phyloP scores from a whole-genome alignment of 2,888 invertebrate species.

The Platerodrilus igneus region DNA sequence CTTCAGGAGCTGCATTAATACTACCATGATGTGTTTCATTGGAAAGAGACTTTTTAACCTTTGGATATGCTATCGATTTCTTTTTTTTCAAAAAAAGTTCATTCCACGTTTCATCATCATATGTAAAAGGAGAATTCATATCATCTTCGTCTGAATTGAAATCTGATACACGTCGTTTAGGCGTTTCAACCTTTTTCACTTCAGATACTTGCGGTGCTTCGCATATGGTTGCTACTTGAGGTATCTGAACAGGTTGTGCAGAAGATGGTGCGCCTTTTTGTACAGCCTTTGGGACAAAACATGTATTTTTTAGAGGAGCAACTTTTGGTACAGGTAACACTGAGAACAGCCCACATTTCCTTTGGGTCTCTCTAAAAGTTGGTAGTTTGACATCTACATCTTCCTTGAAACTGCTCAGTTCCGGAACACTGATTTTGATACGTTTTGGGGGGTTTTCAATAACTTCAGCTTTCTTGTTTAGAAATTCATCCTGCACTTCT shows the following conservation, averaged over 20 bases:
- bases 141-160: slow-evolving; percentile 54
- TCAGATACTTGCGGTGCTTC: slow-evolving; percentile 36
- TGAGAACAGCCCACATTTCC: slow-evolving; percentile 57
- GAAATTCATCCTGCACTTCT: slow-evolving; percentile 62
- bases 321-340: slow-evolving; percentile 66
- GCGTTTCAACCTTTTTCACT: slow-evolving; percentile 49
- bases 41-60: slow-evolving; percentile 50
- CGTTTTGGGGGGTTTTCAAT: slow-evolving; percentile 33
- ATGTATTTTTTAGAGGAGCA: slow-evolving; percentile 38
- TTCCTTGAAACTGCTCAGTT: slow-evolving; percentile 61
- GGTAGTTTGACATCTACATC: slow-evolving; percentile 50
- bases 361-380: slow-evolving; percentile 47
- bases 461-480: slow-evolving; percentile 54
- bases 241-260: slow-evolving; percentile 35
- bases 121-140: slow-evolving; percentile 48
- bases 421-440: slow-evolving; percentile 65
- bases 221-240: slow-evolving; percentile 38
- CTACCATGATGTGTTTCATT: slow-evolving; percentile 38
- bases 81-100: slow-evolving; percentile 49
- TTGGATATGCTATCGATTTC: slow-evolving; percentile 40
- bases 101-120: slow-evolving; percentile 49
- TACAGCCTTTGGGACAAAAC: slow-evolving; percentile 50
- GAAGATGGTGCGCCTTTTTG: slow-evolving; percentile 43
- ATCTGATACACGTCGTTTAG: too few species aligned
- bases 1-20: slow-evolving; percentile 48